Evolutionary conservation across 2,888 invertebrate species (phyloP), one percentile per base, ranked within the genome.

Genomic region (Harpalus rufipes): DNA sequence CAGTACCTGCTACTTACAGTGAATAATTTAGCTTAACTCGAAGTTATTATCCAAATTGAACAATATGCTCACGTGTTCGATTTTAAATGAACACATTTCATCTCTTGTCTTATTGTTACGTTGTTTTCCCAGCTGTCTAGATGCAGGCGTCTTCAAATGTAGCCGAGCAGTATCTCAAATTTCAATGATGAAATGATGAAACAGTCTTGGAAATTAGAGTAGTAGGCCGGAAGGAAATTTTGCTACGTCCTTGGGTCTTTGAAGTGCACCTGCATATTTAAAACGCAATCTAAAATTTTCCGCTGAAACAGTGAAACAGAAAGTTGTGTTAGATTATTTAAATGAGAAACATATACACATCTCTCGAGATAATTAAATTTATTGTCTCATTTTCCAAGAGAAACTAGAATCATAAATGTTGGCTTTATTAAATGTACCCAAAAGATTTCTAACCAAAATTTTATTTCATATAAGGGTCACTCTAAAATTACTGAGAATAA

Each of bases 241-340:
- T 6, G 32, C 68, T 25, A 39, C 39, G n/a, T 63, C 8, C 16
- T 63, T 32, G 10, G 10, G 44, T 51, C 68, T 68, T 39, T 68
- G 39, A 68, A 39, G 68, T 39, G 32, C 39, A 68, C 68, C 39
- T 39, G 39, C 39, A 68, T 68, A 68, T 68, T 68, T 68, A 68
- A 68, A n/a, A 68, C 68, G 68, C 68, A 68, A 68, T 63, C 63
- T 63, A 63, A 25, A 63, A 25, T 39, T 68, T 21, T 39, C 7
- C 14, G 59, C 16, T 59, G 59, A 51, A 16, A 16, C 68, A 14
- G 39, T 68, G 68, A 68, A 68, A 68, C 39, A 32, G 68, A 68
- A 68, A 68, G 68, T 68, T 63, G 7, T 18, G 63, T 63, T 21
- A 63, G 21, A 51, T 51, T 5, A 51, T 51, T 10, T 51, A 51